These are phyloP conservation scores for Lutjanus erythropterus DNA, from an alignment of 2,113 vertebrate species.

Conservation along the genomic window DNA sequence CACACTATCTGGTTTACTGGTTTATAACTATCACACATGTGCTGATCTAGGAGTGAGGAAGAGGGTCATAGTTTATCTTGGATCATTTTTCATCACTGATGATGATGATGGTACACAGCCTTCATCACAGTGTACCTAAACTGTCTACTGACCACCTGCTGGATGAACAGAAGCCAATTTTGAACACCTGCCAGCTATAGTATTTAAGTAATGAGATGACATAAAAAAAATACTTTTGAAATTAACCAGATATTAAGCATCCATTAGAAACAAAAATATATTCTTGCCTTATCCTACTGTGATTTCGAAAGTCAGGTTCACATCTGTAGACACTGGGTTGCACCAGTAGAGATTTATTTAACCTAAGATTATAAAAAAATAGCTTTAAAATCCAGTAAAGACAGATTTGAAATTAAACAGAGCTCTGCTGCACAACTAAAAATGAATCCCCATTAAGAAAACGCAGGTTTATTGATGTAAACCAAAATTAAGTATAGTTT, in stretches of 20 bases:
- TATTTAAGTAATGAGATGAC: not conserved
- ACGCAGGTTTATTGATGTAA: too few relatives aligned
- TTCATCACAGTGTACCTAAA: not conserved
- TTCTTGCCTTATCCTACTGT: constrained; percentile 2
- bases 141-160: not conserved
- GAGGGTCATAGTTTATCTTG: not conserved
- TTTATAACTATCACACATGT: too few relatives aligned
- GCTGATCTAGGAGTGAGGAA: not conserved
- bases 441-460: too few relatives aligned
- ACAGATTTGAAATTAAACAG: too few relatives aligned
- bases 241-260: not conserved
- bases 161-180: not conserved
- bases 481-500: too few relatives aligned
- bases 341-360: too few relatives aligned
- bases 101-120: not conserved
- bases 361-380: too few relatives aligned
- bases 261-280: not conserved
- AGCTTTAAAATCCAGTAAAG: too few relatives aligned
- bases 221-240: not conserved
- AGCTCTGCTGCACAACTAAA: too few relatives aligned
- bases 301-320: not conserved
- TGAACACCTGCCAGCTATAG: not conserved
- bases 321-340: not conserved
- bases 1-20: not conserved
- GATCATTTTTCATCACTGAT: not conserved